These are phyloP conservation scores for Hydroisotoma schaefferi DNA, from an alignment of 2,888 invertebrate species.

Conservation along the genomic window DNA sequence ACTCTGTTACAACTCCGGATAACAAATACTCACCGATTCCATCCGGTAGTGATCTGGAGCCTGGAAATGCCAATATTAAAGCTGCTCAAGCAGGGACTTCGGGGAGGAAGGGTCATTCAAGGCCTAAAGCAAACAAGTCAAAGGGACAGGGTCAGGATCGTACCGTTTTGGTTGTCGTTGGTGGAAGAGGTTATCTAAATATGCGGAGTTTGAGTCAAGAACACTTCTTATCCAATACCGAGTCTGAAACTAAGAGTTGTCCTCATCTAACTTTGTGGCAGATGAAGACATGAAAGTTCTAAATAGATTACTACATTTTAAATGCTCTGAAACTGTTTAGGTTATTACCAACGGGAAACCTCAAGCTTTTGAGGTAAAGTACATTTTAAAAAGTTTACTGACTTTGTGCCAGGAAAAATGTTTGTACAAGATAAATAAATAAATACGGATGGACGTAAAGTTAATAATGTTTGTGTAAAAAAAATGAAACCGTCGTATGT, in stretches of 20 bases:
- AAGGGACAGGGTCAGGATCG: conserved; percentile 51
- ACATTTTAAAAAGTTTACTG: too few relatives aligned
- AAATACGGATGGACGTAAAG: too few relatives aligned
- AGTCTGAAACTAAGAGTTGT: conserved; percentile 63
- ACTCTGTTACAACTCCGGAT: conserved; percentile 9
- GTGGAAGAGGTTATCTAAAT: conserved; percentile 82
- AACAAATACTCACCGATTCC: conserved; percentile 4
- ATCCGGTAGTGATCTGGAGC: conserved; percentile 8
- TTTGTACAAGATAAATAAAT: too few relatives aligned
- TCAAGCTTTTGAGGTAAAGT: too few relatives aligned
- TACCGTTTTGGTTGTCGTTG: conserved; percentile 80
- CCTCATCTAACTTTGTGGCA: conserved; percentile 90
- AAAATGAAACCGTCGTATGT: too few relatives aligned
- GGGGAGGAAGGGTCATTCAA: not conserved
- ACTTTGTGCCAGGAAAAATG: too few relatives aligned
- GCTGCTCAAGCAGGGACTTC: not conserved
- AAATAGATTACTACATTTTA: not conserved
- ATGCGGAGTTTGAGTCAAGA: conserved; percentile 69
- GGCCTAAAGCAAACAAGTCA: not conserved
- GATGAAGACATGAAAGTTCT: conserved; percentile 59
- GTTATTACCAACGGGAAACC: too few relatives aligned
- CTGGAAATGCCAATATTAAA: not conserved
- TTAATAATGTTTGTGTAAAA: too few relatives aligned
- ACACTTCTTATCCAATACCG: conserved; percentile 56
- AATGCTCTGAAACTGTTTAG: too few relatives aligned